These are phyloP conservation scores for Vimba vimba DNA, from an alignment of 2,113 vertebrate species.

Conservation along the genomic window DNA sequence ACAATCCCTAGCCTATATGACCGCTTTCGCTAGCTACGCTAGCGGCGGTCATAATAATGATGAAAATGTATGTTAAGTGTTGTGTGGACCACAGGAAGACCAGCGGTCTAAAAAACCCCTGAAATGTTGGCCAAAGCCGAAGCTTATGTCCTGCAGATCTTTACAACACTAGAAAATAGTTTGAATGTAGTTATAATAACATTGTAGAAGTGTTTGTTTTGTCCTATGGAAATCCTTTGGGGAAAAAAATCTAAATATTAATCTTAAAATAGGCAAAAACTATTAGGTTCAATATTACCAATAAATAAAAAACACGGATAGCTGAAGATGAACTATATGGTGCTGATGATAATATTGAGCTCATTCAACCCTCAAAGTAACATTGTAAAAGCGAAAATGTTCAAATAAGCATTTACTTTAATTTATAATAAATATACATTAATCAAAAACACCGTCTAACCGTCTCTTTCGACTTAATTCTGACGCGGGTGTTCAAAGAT, in stretches of 20 bases:
- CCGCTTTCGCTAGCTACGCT: too few species aligned
- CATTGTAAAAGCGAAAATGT: rapidly evolving
- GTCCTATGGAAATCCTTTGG: too few species aligned
- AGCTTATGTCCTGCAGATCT: background rate
- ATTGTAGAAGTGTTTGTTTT: background rate
- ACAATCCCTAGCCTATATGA: too few species aligned
- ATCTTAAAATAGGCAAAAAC: background rate
- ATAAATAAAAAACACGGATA: background rate
- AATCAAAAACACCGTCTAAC: too few species aligned
- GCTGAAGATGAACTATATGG: background rate
- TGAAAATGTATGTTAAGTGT: too few species aligned
- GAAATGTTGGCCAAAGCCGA: background rate
- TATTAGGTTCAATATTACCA: background rate
- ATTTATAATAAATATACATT: too few species aligned
- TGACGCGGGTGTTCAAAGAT: slow-evolving; percentile 67
- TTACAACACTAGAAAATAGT: background rate
- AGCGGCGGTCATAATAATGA: too few species aligned
- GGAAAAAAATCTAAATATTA: background rate
- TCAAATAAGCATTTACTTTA: background rate
- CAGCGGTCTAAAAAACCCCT: too few species aligned
- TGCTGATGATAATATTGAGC: background rate
- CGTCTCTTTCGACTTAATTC: too few species aligned
- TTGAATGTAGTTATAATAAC: too few species aligned
- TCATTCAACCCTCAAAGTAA: background rate
- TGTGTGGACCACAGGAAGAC: too few species aligned